Evolutionary conservation across 2,888 invertebrate genomes (phyloP), one percentile per base, ranked within the genome.

Genomic region (Eretmocerus hayati): DNA sequence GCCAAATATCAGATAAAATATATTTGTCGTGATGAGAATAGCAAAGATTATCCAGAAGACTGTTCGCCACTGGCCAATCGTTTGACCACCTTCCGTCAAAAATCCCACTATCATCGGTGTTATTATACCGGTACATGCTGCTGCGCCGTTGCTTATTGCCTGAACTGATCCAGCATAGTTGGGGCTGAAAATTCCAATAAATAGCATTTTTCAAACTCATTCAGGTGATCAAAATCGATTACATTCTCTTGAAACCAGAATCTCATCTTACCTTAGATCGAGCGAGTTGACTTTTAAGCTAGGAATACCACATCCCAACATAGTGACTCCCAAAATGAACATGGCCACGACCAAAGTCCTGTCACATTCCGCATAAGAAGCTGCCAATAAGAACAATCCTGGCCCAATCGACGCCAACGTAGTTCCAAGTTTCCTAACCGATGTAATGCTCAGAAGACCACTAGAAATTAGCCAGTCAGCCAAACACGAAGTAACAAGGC

Each of bases 11-110:
- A 83, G 59, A 66, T 84, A 90, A 9, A 87, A 62, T 0, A 83
- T 36, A 61, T 86, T 86, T 1, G 88, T 84, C 1, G 79, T 51
- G 0, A 80, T 69, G 50, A 89, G 78, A 2, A 89, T 78, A 0
- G 63, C 81, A 8, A 87, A 77, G 38, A 87, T 81, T 26, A 90
- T 82, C 85, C 89, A 88, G 66, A 90, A 90, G 0, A 90, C 88
- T 0, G 77, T 61, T 20, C 84, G 76, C 90, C 90, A 90, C 73
- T 88, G 80, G 15, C 70, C 67, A 3, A 64, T 39, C 1, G 56
- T 58, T 2, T 61, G 59, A 11, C 67, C 23, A 0, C 59, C 58
- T n/a, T n/a, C n/a, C 1, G 84, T 82, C 56, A 84, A 66, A 32
- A 79, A 69, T 15, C 84, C 83, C 23, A 84, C 83, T 30, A 84